Conservation (phyloP, 2,113 vertebrate genomes). For the Phyllopteryx taeniolatus region DNA sequence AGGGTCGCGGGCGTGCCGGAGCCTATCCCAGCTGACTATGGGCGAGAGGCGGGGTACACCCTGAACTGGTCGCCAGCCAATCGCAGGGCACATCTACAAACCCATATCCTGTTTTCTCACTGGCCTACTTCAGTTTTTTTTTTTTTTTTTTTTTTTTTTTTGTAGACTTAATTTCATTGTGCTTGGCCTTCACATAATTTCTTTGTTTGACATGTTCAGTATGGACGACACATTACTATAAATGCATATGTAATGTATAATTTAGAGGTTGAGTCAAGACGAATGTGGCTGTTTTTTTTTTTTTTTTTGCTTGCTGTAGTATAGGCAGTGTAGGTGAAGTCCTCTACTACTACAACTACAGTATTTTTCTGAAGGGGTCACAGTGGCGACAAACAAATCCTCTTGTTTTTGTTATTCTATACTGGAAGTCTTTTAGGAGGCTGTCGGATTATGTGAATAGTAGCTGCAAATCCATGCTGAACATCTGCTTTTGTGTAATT, state of each 20-base stretch:
- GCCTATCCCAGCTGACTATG: too few species aligned
- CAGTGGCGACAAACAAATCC: constrained; percentile 38
- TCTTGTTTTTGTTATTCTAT: constrained; percentile 35
- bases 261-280: background rate
- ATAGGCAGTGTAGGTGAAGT: background rate
- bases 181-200: background rate
- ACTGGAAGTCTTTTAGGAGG: constrained; percentile 18
- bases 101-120: too few species aligned
- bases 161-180: background rate
- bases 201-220: background rate
- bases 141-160: background rate
- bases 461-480: constrained; percentile 40
- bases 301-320: background rate
- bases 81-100: too few species aligned
- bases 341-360: too few species aligned
- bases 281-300: background rate
- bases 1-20: too few species aligned
- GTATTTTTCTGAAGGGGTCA: constrained; percentile 30
- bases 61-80: too few species aligned
- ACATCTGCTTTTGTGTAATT: constrained; percentile 31
- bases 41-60: too few species aligned
- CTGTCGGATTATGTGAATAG: constrained; percentile 25
- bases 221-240: background rate
- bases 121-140: background rate
- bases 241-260: constrained; percentile 2